phyloP scores from a whole-genome alignment of 2,888 invertebrate species.

The Melanchra persicariae region DNA sequence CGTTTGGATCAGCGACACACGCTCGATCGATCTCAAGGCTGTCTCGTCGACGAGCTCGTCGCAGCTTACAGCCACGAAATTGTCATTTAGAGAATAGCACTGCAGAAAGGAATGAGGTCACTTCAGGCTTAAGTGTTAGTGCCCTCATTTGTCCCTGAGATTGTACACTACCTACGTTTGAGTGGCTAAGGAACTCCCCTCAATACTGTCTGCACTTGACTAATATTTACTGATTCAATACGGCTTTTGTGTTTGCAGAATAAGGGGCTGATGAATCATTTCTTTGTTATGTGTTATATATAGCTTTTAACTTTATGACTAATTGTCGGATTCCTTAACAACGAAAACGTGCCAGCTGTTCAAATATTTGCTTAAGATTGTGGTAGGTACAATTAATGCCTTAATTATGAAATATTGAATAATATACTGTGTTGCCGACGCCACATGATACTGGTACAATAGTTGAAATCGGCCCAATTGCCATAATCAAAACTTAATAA shows the following conservation, averaged over 20 bases:
- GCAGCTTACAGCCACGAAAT: too few relatives aligned
- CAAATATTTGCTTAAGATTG: not conserved
- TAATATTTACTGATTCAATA: not conserved
- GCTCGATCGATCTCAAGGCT: too few relatives aligned
- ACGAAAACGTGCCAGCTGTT: not conserved
- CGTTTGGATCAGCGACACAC: too few relatives aligned
- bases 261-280: not conserved
- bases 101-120: not conserved
- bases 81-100: too few relatives aligned
- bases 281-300: not conserved
- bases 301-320: not conserved
- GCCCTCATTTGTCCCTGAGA: not conserved
- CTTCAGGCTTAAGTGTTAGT: not conserved
- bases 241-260: not conserved
- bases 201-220: not conserved
- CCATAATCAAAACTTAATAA: too few relatives aligned
- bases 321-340: not conserved
- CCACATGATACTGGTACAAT: not conserved
- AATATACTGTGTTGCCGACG: too few relatives aligned
- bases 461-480: too few relatives aligned
- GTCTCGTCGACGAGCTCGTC: too few relatives aligned
- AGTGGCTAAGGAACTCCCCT: conserved; percentile 1
- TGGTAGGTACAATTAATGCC: too few relatives aligned
- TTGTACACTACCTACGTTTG: not conserved
- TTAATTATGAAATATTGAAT: too few relatives aligned